Conservation (phyloP, 2,888 invertebrate species). For the Noctua janthina region DNA sequence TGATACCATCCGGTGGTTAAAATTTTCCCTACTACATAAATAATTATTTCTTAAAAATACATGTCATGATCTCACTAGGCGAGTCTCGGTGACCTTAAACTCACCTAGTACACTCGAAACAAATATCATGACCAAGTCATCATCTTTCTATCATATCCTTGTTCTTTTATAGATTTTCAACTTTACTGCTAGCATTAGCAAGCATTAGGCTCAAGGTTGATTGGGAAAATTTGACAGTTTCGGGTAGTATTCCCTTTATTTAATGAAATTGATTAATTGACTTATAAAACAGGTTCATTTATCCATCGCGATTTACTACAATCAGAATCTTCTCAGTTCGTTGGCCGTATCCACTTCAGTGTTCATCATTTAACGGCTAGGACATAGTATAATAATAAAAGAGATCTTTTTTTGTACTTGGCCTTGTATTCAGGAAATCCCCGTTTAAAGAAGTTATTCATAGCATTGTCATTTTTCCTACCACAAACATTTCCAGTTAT, state of each 20-base stretch:
- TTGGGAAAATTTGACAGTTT: too few relatives aligned
- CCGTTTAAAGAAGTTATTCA: background rate
- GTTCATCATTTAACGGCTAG: background rate
- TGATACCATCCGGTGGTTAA: constrained; percentile 51
- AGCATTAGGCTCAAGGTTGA: too few relatives aligned
- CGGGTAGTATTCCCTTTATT: too few relatives aligned
- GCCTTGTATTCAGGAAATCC: background rate
- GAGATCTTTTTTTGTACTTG: background rate
- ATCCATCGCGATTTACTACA: too few relatives aligned
- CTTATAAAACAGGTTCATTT: too few relatives aligned
- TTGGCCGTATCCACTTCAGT: too few relatives aligned
- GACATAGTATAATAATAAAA: too few relatives aligned
- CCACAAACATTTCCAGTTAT: constrained; percentile 20
- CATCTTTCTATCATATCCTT: background rate
- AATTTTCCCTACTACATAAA: constrained; percentile 30
- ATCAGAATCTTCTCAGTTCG: too few relatives aligned
- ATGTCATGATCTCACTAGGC: too few relatives aligned
- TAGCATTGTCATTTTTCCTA: background rate
- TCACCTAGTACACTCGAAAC: background rate
- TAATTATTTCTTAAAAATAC: background rate
- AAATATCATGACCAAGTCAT: background rate
- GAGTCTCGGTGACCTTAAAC: background rate
- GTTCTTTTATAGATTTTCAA: too few relatives aligned
- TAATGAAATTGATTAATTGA: too few relatives aligned
- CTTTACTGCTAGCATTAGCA: too few relatives aligned